Percentiles rank a stretch among this genome's conserved stretches.
Conservation (phyloP, 2,888 invertebrate species). For the Psylliodes chrysocephalus region DNA sequence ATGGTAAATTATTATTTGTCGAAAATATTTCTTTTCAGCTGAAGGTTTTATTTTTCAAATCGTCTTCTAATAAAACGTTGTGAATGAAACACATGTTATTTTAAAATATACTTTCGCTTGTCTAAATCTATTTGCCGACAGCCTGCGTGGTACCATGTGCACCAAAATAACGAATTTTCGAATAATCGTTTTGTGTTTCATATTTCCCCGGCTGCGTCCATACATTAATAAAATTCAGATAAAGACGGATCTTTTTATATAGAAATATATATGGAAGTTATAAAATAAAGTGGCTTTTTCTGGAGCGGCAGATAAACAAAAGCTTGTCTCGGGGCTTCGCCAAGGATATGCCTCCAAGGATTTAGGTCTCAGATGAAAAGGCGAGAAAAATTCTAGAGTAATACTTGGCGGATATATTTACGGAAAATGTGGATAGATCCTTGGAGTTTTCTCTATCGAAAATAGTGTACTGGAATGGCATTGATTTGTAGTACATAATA, state of each 20-base stretch:
- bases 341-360: constrained; percentile 30
- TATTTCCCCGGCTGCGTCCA: constrained; percentile 1
- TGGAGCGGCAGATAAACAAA: constrained; percentile 37
- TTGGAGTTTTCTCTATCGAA: constrained; percentile 4
- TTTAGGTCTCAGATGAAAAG: constrained; percentile 33
- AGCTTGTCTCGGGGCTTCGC: constrained; percentile 31
- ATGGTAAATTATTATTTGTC: too few species aligned
- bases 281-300: constrained; percentile 40
- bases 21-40: too few species aligned
- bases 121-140: not conserved
- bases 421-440: constrained; percentile 28
- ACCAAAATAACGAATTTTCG: constrained; percentile 8
- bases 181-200: constrained; percentile 11
- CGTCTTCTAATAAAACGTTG: too few species aligned
- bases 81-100: too few species aligned
- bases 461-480: not conserved
- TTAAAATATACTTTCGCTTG: not conserved
- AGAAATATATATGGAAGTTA: constrained; percentile 32
- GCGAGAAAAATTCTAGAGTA: constrained; percentile 31
- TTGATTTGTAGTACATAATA: not conserved
- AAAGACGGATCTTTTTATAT: constrained; percentile 29
- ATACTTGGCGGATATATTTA: constrained; percentile 25
- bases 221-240: constrained; percentile 30
- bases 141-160: constrained; percentile 6
- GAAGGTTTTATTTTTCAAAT: too few species aligned